Conservation (phyloP, 37 sponge, comb jelly and placozoan genomes). For the Theonella swinhoei region DNA sequence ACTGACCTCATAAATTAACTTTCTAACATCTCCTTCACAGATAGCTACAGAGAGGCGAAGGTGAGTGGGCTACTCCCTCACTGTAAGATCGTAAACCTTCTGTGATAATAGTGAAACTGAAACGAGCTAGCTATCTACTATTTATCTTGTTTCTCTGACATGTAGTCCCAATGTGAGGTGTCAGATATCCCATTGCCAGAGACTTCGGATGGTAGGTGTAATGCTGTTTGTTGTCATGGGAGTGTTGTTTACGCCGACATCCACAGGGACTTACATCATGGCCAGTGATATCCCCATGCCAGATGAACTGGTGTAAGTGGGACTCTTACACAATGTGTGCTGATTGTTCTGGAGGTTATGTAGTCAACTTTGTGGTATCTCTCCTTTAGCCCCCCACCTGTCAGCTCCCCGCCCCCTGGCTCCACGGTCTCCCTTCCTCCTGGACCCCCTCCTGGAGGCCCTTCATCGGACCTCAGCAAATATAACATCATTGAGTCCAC, state of each 20-base stretch:
- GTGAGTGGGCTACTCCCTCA: slow-evolving; percentile 12
- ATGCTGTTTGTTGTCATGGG: not conserved
- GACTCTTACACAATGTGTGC: too few species aligned
- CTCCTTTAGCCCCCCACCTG: too few species aligned
- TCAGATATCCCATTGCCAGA: slow-evolving; percentile 81
- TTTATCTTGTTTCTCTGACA: not conserved
- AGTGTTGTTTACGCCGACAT: not conserved
- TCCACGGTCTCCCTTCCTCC: not conserved
- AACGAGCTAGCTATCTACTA: not conserved
- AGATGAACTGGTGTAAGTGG: slow-evolving; percentile 21
- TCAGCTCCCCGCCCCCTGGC: too few species aligned
- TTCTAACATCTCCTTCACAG: not conserved
- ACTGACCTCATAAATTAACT: too few species aligned
- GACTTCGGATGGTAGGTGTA: slow-evolving; percentile 19
- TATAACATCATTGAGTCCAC: slow-evolving; percentile 21
- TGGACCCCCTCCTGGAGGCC: slow-evolving; percentile 82
- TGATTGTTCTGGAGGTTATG: too few species aligned
- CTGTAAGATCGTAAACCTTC: not conserved
- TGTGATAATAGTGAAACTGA: slow-evolving; percentile 1
- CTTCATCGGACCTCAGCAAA: slow-evolving; percentile 43
- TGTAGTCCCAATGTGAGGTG: slow-evolving; percentile 55
- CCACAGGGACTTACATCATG: not conserved
- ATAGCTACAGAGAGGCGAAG: slow-evolving; percentile 60
- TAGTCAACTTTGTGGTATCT: too few species aligned
- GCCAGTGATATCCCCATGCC: slow-evolving; percentile 73